Conservation (phyloP, 2,888 invertebrate species). For the Gibbula magus region DNA sequence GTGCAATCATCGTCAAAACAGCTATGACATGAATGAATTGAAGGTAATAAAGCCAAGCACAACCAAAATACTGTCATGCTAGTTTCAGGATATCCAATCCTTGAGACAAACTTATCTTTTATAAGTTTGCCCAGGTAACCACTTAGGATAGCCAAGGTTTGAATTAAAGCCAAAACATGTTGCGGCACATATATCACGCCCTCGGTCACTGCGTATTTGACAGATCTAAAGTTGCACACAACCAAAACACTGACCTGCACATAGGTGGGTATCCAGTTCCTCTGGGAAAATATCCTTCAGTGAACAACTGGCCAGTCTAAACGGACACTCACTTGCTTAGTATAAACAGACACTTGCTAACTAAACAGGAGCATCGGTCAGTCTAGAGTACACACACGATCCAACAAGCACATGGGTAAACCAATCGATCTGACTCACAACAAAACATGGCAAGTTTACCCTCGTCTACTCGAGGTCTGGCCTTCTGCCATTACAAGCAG, state of each 20-base stretch:
- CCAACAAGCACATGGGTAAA: background rate
- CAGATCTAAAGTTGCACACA: background rate
- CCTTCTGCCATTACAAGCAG: background rate
- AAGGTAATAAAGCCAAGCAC: too few relatives aligned
- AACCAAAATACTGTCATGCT: too few relatives aligned
- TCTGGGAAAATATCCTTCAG: background rate
- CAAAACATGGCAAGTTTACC: background rate
- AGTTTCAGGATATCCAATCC: too few relatives aligned
- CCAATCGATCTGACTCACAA: background rate
- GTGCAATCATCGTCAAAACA: too few relatives aligned
- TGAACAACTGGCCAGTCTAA: too few relatives aligned
- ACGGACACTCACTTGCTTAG: background rate
- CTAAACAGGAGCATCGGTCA: background rate
- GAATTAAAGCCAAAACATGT: too few relatives aligned
- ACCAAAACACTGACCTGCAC: background rate
- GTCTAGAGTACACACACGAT: background rate
- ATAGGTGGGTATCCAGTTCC: background rate
- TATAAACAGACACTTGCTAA: background rate
- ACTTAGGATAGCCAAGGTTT: too few relatives aligned
- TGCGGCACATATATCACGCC: too few relatives aligned
- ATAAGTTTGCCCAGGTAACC: too few relatives aligned
- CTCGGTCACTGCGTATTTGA: too few relatives aligned
- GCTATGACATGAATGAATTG: too few relatives aligned
- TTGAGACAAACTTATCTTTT: too few relatives aligned
- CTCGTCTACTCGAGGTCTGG: background rate